Evolutionary conservation across 92 coral and sea anemone genomes (phyloP), one percentile per base, ranked within the genome.

Genomic region (Blastomussa wellsi): DNA sequence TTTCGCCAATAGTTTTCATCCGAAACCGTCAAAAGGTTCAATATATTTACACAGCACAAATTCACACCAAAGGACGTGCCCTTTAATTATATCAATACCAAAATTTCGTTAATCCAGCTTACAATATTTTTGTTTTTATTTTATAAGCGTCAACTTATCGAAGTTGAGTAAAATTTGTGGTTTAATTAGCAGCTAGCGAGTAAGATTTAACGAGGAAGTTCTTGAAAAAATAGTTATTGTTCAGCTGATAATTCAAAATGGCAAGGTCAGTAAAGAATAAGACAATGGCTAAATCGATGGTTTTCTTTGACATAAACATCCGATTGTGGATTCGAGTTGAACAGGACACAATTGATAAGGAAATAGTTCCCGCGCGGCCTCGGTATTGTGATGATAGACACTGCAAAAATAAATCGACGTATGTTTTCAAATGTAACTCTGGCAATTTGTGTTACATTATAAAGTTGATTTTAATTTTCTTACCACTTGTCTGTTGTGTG

Each of bases 161-260:
- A 38, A 37, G 37, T 35, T 70, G 32, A 35, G 68, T 51, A 19
- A 71, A 53, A 22, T n/a, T 42, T 55, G 69, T 55, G 86, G 78
- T 36, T 82, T 49, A 53, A 82, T 31, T 35, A 79, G 57, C 10
- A 22, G 33, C 74, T n/a, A 69, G 42, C 12, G 16, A 8, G 13
- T 32, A 19, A 35, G 44, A 69, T 13, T 70, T 8, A 38, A 70
- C 48, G 20, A 70, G 75, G 44, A 38, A 70, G 48, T 70, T 37
- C 4, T 15, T 36, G 75, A 70, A 6, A 11, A 4, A 37, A 70
- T n/a, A 22, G 19, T 35, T 14, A 33, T 70, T 24, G 48, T 10
- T 36, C 26, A 7, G 15, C 13, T 70, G 28, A 32, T 15, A 33
- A 16, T 7, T 31, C 24, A 37, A 7, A 39, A 39, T 39, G 75